Evolutionary conservation across 2,888 invertebrate genomes (phyloP).

Genomic region (Mycogona germanica): DNA sequence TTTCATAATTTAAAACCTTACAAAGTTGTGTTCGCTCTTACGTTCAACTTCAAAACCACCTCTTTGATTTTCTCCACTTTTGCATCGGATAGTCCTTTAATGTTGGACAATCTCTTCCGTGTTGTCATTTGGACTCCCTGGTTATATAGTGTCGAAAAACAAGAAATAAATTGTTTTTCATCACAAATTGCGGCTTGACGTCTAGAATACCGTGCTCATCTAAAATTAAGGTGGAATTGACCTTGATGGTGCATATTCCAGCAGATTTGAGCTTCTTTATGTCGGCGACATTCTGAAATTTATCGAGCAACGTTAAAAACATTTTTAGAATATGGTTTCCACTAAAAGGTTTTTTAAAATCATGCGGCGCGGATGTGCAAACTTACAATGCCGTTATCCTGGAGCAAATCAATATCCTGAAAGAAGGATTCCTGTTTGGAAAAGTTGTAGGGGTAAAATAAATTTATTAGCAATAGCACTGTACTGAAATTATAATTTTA

Average conservation of each 20-base stretch:
- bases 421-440: slow-evolving; percentile 43
- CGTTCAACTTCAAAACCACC: slow-evolving; percentile 51
- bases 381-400: slow-evolving; percentile 44
- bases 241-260: slow-evolving; percentile 64
- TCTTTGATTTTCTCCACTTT: slow-evolving; percentile 71
- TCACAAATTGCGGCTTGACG: too few relatives aligned
- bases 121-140: slow-evolving; percentile 65
- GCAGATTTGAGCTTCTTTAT: slow-evolving; percentile 60
- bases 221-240: slow-evolving; percentile 24
- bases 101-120: slow-evolving; percentile 52
- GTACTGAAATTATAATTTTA: too few relatives aligned
- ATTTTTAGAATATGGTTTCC: too few relatives aligned
- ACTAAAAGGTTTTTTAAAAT: background rate
- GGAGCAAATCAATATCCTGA: slow-evolving; percentile 56
- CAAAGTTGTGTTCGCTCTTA: slow-evolving; percentile 25
- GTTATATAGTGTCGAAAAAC: background rate
- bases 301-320: background rate
- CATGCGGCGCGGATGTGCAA: background rate
- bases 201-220: background rate
- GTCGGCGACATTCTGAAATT: slow-evolving; percentile 48
- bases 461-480: too few relatives aligned
- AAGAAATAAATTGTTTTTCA: background rate
- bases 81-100: slow-evolving; percentile 62
- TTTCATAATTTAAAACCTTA: slow-evolving; percentile 4
- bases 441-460: too few relatives aligned